Evolutionary conservation across 2,888 invertebrate species (phyloP).

Genomic region (Drosophila mulleri): DNA sequence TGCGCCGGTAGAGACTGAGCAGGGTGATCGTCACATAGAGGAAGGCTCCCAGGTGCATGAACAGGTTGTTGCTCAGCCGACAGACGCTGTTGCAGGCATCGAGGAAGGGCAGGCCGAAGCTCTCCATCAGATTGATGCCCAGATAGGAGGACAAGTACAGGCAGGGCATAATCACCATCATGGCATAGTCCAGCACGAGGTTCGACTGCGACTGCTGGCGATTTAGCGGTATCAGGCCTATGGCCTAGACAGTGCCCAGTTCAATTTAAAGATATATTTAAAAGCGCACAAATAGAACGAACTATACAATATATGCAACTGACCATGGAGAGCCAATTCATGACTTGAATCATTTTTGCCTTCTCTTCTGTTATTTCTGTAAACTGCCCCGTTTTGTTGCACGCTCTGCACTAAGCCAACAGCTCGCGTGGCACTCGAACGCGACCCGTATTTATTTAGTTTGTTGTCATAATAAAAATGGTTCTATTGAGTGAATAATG

Average conservation of each 20-base stretch:
- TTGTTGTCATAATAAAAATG: constrained; percentile 61
- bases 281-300: too few relatives aligned
- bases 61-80: constrained; percentile 73
- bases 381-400: constrained; percentile 36
- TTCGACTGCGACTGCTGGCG: constrained; percentile 60
- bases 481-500: constrained; percentile 60
- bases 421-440: constrained; percentile 41
- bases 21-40: constrained; percentile 74
- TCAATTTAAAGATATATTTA: neutral
- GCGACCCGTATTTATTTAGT: constrained; percentile 33
- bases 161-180: constrained; percentile 78
- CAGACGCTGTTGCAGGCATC: constrained; percentile 79
- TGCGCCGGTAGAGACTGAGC: constrained; percentile 79
- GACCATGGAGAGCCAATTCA: constrained; percentile 74
- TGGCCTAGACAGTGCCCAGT: constrained; percentile 52
- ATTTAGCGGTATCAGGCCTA: constrained; percentile 82
- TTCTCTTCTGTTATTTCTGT: neutral
- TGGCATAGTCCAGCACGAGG: constrained; percentile 68
- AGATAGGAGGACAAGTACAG: constrained; percentile 74
- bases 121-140: constrained; percentile 55
- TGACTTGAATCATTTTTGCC: constrained; percentile 63
- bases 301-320: neutral
- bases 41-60: constrained; percentile 80
- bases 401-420: constrained; percentile 43
- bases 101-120: constrained; percentile 55